These are phyloP conservation scores for Timema podura DNA, from an alignment of 2,888 invertebrate genomes.

Conservation along the genomic window DNA sequence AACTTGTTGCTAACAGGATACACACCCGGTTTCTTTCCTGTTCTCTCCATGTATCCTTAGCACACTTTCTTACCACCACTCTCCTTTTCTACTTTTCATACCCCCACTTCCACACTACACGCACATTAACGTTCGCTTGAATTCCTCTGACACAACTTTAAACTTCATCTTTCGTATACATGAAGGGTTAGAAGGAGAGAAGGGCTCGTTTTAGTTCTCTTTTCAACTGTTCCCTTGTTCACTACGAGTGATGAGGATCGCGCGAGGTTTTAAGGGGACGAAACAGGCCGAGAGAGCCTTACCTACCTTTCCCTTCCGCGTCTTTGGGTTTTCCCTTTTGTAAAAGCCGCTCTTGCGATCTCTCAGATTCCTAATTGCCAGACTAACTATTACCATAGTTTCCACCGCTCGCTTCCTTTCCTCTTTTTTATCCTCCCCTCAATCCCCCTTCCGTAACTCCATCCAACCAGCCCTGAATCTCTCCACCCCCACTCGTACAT, in stretches of 20 bases:
- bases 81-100: neutral
- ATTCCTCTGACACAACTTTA: slow-evolving; percentile 15
- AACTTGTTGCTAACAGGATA: too few relatives aligned
- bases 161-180: neutral
- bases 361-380: slow-evolving; percentile 11
- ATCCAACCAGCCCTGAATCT: too few relatives aligned
- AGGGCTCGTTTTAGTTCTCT: too few relatives aligned
- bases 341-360: slow-evolving; percentile 14
- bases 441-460: neutral
- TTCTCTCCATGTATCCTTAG: too few relatives aligned
- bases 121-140: slow-evolving; percentile 11
- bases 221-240: too few relatives aligned
- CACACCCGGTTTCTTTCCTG: too few relatives aligned
- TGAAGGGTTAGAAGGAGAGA: too few relatives aligned
- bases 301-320: neutral
- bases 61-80: neutral
- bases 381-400: slow-evolving; percentile 16
- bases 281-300: too few relatives aligned
- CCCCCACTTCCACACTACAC: neutral
- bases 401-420: slow-evolving; percentile 12
- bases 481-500: too few relatives aligned
- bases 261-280: too few relatives aligned
- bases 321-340: slow-evolving; percentile 10
- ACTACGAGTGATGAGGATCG: too few relatives aligned
- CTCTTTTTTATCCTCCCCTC: slow-evolving; percentile 7